Conservation (phyloP, 2,797 vertebrate genomes). For the Xenentodon cancila region DNA sequence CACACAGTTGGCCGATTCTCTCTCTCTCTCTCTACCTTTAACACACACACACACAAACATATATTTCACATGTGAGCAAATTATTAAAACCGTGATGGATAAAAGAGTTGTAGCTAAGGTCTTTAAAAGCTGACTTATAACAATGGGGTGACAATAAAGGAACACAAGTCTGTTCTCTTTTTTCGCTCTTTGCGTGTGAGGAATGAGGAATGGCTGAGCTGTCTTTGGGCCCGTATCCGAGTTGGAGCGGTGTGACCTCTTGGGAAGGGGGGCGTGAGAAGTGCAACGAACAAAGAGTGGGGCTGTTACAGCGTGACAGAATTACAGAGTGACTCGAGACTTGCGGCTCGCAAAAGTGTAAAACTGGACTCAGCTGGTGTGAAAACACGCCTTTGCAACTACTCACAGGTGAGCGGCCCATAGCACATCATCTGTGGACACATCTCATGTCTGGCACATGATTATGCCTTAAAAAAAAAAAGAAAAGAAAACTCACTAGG, state of each 20-base stretch:
- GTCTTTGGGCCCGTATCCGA: conserved; percentile 54
- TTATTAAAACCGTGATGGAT: conserved; percentile 34
- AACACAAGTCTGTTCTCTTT: not conserved
- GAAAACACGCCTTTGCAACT: conserved; percentile 40
- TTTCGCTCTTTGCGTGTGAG: conserved; percentile 6
- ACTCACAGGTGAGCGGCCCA: conserved; percentile 48
- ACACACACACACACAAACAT: not conserved
- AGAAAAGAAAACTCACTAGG: no score
- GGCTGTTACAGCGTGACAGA: conserved; percentile 74
- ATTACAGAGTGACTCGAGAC: conserved; percentile 70
- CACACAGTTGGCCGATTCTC: conserved; percentile 34
- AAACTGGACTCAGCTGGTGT: conserved; percentile 45
- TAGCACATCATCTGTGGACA: not conserved
- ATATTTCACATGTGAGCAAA: conserved; percentile 21
- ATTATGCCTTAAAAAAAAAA: no score
- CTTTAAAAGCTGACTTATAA: conserved; percentile 26
- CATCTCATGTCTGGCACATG: not conserved
- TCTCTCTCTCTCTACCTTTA: conserved; percentile 3
- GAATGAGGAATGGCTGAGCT: conserved; percentile 44
- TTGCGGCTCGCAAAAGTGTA: conserved; percentile 59
- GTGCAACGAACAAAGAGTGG: conserved; percentile 64
- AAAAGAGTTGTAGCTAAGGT: conserved; percentile 16
- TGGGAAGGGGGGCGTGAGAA: conserved; percentile 72
- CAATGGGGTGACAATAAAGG: conserved; percentile 17
- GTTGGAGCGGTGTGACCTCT: conserved; percentile 71